These are phyloP conservation scores for Tapera naevia DNA, from an alignment of 2,797 vertebrate species.

Conservation along the genomic window DNA sequence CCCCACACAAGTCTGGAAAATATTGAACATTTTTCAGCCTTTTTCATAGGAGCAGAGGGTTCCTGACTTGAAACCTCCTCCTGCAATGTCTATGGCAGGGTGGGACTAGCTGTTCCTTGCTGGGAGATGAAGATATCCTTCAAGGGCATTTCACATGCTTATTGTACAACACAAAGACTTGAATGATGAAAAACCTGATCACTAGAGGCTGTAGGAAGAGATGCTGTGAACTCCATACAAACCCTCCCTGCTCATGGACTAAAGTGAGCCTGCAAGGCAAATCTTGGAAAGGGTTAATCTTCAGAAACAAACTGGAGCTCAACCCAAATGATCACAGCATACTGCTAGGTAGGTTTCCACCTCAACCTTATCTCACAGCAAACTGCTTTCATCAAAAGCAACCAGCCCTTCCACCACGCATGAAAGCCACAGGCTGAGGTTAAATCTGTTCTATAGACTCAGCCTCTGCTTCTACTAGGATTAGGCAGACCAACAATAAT, in stretches of 20 bases:
- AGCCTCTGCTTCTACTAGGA: background rate
- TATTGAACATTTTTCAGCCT: background rate
- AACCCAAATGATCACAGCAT: background rate
- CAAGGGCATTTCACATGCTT: background rate
- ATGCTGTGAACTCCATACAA: background rate
- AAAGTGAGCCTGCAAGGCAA: background rate
- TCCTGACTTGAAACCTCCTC: background rate
- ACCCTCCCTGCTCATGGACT: background rate
- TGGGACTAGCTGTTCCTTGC: background rate
- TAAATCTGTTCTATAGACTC: background rate
- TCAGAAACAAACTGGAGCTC: background rate
- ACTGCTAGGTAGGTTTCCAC: background rate
- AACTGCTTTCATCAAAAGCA: background rate
- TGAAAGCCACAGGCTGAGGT: background rate
- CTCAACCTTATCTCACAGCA: background rate
- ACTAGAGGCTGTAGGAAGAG: background rate
- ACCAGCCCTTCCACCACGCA: background rate
- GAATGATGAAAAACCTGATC: background rate
- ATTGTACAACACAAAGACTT: background rate
- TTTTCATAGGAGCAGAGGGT: background rate
- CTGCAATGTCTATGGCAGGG: background rate
- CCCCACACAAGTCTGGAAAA: background rate
- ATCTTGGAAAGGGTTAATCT: background rate
- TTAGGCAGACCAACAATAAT: background rate
- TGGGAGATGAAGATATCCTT: background rate